Conservation (phyloP, 2,797 vertebrate genomes). For the Urosaurus nigricauda region DNA sequence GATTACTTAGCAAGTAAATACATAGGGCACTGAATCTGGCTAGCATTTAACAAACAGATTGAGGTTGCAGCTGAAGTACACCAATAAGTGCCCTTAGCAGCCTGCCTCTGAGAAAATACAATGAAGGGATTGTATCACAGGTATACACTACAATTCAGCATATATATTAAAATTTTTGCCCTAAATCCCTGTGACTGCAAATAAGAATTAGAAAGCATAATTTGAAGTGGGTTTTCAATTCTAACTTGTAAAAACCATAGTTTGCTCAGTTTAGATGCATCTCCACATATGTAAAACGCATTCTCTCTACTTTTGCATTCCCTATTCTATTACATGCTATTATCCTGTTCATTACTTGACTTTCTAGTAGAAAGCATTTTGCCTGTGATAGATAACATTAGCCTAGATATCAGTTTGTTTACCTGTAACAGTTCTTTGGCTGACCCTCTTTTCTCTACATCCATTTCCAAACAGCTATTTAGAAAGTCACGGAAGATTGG, state of each 20-base stretch:
- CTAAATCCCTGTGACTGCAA: background rate
- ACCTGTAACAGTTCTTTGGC: conserved; percentile 97
- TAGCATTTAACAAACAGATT: background rate
- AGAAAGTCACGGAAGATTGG: conserved; percentile 97
- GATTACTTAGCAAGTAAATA: background rate
- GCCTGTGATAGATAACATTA: background rate
- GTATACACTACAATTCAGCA: no score
- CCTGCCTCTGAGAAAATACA: background rate
- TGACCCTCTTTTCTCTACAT: conserved; percentile 95
- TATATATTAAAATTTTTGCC: background rate
- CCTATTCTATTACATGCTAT: background rate
- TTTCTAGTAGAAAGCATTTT: background rate
- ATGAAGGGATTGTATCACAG: background rate
- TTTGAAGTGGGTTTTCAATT: background rate
- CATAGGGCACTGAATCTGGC: no score
- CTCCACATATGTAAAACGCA: background rate
- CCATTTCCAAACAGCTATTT: conserved; percentile 96
- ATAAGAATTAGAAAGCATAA: background rate
- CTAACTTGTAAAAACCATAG: background rate
- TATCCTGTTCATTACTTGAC: background rate
- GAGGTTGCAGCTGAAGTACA: background rate
- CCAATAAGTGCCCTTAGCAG: background rate
- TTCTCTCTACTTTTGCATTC: background rate
- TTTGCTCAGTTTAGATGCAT: background rate
- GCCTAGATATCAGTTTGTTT: conserved; percentile 4